Percentiles rank a stretch among this genome's conserved stretches.
Conservation (phyloP, 2,113 vertebrate genomes). For the Ramphastos sulfuratus region DNA sequence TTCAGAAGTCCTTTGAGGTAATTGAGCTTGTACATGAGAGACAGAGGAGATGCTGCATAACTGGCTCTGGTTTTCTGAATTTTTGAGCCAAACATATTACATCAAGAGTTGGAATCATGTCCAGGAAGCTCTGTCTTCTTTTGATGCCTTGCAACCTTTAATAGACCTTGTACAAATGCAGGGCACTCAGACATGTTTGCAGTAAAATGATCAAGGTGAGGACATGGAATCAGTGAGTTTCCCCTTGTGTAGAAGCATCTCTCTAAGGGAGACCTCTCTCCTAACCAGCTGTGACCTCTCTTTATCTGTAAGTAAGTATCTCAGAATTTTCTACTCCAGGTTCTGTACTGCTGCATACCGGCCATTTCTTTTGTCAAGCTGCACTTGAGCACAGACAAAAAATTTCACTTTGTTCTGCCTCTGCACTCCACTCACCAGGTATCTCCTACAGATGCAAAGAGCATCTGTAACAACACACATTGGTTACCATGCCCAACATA, state of each 20-base stretch:
- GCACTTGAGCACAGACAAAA: background rate
- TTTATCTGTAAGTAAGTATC: background rate
- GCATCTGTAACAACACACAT: background rate
- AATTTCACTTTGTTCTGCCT: background rate
- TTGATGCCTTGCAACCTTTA: background rate
- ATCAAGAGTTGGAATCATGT: background rate
- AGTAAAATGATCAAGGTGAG: accelerated
- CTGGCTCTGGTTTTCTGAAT: background rate
- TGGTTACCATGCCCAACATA: accelerated
- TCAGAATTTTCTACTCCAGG: background rate
- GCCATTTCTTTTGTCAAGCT: background rate
- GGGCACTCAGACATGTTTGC: background rate
- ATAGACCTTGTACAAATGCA: background rate
- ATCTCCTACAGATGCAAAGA: no score
- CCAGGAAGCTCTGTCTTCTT: background rate
- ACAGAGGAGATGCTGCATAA: background rate
- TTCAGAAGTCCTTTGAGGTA: background rate
- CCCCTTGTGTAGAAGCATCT: accelerated
- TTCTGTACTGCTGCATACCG: background rate
- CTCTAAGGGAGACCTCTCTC: background rate
- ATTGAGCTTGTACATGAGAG: background rate
- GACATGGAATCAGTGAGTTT: background rate
- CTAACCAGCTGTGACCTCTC: background rate
- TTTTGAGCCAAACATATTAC: background rate
- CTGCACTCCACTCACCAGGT: background rate